phyloP scores from a whole-genome alignment of 2,113 vertebrate species.

The Myanophis thanlyinensis region DNA sequence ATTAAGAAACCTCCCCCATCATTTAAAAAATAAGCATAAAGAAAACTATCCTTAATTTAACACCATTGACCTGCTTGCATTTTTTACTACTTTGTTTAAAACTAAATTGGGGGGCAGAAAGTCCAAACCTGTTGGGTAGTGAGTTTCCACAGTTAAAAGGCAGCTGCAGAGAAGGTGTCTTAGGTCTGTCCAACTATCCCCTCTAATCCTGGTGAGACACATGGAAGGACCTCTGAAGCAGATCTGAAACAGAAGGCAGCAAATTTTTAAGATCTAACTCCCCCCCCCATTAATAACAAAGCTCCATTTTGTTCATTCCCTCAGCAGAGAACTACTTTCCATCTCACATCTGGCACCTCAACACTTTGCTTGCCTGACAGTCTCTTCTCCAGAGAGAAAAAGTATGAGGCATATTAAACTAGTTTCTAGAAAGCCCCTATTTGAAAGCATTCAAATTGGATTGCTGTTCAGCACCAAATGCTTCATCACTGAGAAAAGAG shows the following conservation, averaged over 20 bases:
- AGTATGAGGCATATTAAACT: not conserved
- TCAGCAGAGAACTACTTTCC: not conserved
- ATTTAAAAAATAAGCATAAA: not conserved
- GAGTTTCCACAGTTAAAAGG: not conserved
- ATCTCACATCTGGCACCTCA: not conserved
- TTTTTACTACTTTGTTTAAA: not conserved
- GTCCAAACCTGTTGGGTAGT: not conserved
- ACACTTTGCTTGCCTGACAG: not conserved
- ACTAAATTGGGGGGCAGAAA: not conserved
- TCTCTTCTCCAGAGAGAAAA: not conserved
- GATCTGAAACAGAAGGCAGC: not conserved
- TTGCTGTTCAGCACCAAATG: not conserved
- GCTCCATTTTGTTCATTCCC: not conserved
- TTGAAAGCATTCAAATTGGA: not conserved
- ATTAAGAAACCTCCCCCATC: not conserved
- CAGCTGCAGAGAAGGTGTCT: not conserved
- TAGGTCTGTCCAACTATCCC: not conserved
- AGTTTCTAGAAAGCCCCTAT: not conserved
- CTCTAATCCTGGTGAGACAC: not conserved
- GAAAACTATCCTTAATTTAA: not conserved
- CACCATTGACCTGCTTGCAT: not conserved
- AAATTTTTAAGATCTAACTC: not conserved
- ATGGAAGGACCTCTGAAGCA: not conserved
- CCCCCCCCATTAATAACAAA: not conserved
- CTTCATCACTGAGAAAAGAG: not conserved